These are phyloP conservation scores for Platyura marginata DNA, from an alignment of 1,140 invertebrate species.

Conservation along the genomic window DNA sequence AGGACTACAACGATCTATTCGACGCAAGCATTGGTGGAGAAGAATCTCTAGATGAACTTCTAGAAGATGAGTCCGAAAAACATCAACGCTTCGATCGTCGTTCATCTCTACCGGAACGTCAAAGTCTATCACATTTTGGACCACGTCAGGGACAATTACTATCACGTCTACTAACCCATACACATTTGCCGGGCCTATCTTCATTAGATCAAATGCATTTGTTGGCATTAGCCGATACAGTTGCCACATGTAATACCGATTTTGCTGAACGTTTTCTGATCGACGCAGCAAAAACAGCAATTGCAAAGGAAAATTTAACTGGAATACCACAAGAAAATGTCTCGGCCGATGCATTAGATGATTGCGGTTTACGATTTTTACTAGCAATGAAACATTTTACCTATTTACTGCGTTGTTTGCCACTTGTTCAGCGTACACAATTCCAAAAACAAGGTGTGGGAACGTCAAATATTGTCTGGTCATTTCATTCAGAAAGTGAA, in stretches of 20 bases:
- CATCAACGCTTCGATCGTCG: conserved; percentile 26
- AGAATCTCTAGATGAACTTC: conserved; percentile 63
- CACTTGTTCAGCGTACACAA: conserved; percentile 65
- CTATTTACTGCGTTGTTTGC: conserved; percentile 82
- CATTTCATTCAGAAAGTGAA: conserved; percentile 96
- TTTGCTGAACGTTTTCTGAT: conserved; percentile 68
- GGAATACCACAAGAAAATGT: conserved; percentile 37
- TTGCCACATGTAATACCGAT: conserved; percentile 80
- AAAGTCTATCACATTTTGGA: conserved; percentile 63
- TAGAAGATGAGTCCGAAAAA: conserved; percentile 43
- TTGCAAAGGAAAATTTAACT: conserved; percentile 46
- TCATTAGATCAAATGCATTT: conserved; percentile 99
- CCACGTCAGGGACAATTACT: conserved; percentile 57
- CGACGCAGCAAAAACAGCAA: conserved; percentile 50
- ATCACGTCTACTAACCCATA: conserved; percentile 82
- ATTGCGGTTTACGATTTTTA: conserved; percentile 91
- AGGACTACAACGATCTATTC: conserved; percentile 79
- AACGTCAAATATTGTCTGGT: conserved; percentile 92
- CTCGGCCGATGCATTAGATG: conserved; percentile 73
- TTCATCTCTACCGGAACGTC: conserved; percentile 45
- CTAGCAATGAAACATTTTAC: conserved; percentile 96
- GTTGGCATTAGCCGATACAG: conserved; percentile 90
- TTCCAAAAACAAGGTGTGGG: conserved; percentile 82
- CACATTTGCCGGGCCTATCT: conserved; percentile 88
- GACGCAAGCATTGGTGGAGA: conserved; percentile 56